Evolutionary conservation across 2,888 invertebrate species (phyloP), one percentile per base, ranked within the genome.

Genomic region (Andrena bucephala): DNA sequence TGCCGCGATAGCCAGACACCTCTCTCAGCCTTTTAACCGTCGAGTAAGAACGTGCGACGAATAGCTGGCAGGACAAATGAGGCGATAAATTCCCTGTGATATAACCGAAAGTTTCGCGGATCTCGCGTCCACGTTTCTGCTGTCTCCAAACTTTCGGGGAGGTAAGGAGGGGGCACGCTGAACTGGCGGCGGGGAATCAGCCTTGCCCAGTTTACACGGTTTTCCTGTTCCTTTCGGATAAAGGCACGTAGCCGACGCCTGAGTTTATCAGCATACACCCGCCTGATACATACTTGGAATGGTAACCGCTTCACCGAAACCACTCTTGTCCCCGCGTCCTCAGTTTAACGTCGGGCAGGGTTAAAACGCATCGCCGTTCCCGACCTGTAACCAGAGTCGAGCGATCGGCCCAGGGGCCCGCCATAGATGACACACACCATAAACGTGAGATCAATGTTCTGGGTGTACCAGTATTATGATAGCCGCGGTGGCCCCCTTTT

Each of bases 401-500:
- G 74, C 80, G 66, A 87, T 87, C 77, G 81, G 73, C 73, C 71
- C 52, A 78, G 62, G 76, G 71, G 77, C 65, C 42, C 42, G 60
- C 65, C 24, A 50, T 68, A 72, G 77, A 83, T 68, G 87, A 85
- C 84, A 71, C 77, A 79, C 33, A 48, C 74, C 86, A 77, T 90
- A 89, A 89, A 88, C 86, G 83, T 74, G 83, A 89, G 87, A 89
- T 88, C 83, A 83, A 80, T 85, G 89, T 87, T 85, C 90, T 91
- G 92, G 91, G 92, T 92, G 90, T 89, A 87, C 88, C 82, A 77
- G 90, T 92, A 91, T 92, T 93, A 91, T 91, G 92, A 92, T 93
- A 90, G 91, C 90, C 90, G 92, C 90, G 92, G 91, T 91, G 89
- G 90, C 90, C 86, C 88, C 87, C 20, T 87, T 91, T 91, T 93